Percentiles rank a stretch among this genome's conserved stretches.
Conservation (phyloP, 1,140 invertebrate species). For the Anoplophora glabripennis region DNA sequence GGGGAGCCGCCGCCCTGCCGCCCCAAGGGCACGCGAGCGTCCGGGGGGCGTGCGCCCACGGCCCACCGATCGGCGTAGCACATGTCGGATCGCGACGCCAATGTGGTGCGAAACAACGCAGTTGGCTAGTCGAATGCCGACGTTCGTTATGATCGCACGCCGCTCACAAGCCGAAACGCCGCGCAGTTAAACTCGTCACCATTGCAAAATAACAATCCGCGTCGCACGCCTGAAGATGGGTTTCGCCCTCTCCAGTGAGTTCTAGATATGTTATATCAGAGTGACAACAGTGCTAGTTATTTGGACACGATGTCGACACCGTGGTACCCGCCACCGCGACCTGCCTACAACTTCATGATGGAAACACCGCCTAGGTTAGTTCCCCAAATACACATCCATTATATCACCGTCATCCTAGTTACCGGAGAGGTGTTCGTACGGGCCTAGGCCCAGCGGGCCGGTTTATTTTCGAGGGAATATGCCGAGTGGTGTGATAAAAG, state of each 20-base stretch:
- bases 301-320: constrained; percentile 17
- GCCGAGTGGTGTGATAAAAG: no score
- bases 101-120: no score
- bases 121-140: not conserved
- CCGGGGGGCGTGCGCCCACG: no score
- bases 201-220: no score
- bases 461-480: no score
- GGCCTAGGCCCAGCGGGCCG: no score
- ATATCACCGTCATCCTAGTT: not conserved
- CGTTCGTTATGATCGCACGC: not conserved
- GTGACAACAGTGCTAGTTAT: not conserved
- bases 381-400: constrained; percentile 1
- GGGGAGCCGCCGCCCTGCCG: no score
- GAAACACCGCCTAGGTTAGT: constrained; percentile 36
- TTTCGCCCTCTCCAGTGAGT: not conserved
- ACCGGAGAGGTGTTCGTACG: not conserved
- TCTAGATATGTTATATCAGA: constrained; percentile 3
- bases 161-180: not conserved
- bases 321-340: constrained; percentile 29
- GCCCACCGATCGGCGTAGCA: no score
- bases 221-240: not conserved
- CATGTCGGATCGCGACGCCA: no score
- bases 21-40: no score
- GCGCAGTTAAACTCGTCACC: not conserved
- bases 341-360: constrained; percentile 27